Evolutionary conservation across 2,113 vertebrate genomes (phyloP).

Genomic region (Pantherophis guttatus): DNA sequence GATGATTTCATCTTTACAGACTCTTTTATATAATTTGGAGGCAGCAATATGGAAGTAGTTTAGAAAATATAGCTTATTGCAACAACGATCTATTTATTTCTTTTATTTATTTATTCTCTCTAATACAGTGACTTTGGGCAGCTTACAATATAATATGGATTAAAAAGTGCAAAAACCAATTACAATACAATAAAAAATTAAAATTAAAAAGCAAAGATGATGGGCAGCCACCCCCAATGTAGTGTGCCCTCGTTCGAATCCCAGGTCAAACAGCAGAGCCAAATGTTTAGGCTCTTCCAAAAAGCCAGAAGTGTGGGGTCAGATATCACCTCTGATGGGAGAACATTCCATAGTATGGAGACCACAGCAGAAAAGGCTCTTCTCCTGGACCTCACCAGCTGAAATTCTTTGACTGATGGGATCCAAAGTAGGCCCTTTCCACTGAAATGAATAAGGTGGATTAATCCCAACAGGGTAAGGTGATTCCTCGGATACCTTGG

Average conservation of each 20-base stretch:
- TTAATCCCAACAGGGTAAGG: background rate
- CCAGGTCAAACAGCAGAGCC: background rate
- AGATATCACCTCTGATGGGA: background rate
- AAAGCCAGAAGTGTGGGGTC: background rate
- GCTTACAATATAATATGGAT: background rate
- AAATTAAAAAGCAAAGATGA: background rate
- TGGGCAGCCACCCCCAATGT: background rate
- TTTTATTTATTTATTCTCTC: background rate
- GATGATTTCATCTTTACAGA: background rate
- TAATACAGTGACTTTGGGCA: background rate
- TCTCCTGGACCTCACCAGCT: background rate
- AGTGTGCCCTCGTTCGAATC: background rate
- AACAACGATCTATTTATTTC: background rate
- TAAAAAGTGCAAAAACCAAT: background rate
- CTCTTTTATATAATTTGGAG: background rate
- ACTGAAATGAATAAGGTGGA: background rate
- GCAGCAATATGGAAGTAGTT: background rate
- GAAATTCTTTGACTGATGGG: background rate
- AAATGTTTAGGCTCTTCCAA: background rate
- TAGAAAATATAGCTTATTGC: background rate
- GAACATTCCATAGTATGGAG: background rate
- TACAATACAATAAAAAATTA: background rate
- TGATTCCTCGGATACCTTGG: background rate
- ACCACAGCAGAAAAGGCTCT: background rate
- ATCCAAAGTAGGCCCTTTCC: background rate